Evolutionary conservation across 2,797 vertebrate genomes (phyloP).

Genomic region (Phalanger gymnotis): DNA sequence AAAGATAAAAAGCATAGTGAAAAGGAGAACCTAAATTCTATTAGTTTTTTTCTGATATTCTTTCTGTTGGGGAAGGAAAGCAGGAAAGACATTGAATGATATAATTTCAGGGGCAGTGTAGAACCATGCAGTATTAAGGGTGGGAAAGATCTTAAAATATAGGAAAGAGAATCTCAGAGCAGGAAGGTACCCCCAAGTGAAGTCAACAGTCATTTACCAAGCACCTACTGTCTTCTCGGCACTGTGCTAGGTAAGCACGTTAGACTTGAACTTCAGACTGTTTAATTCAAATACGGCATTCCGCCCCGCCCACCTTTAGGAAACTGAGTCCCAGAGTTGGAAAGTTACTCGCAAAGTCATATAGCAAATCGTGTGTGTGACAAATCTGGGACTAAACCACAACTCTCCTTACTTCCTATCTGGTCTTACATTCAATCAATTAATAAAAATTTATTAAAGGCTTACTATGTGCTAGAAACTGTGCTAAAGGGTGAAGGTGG

Average conservation of each 20-base stretch:
- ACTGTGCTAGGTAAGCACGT: neutral
- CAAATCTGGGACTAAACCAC: neutral
- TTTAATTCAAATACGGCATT: neutral
- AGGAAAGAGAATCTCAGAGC: neutral
- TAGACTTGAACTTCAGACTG: neutral
- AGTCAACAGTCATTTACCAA: neutral
- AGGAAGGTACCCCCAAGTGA: neutral
- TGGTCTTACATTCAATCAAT: neutral
- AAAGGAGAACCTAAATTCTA: neutral
- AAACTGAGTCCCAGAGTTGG: neutral
- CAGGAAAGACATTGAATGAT: neutral
- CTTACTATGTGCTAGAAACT: neutral
- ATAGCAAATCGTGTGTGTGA: neutral
- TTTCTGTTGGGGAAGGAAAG: neutral
- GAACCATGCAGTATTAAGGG: neutral
- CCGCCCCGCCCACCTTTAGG: neutral
- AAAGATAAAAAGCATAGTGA: neutral
- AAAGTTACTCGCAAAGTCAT: neutral
- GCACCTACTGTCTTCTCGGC: neutral
- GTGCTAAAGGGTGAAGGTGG: neutral
- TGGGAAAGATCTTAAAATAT: neutral
- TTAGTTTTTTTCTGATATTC: neutral
- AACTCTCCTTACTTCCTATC: neutral
- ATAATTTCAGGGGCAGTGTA: neutral
- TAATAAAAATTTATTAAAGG: neutral